These are phyloP conservation scores for Porites lobata DNA, from an alignment of 92 coral and sea anemone species.

Conservation along the genomic window DNA sequence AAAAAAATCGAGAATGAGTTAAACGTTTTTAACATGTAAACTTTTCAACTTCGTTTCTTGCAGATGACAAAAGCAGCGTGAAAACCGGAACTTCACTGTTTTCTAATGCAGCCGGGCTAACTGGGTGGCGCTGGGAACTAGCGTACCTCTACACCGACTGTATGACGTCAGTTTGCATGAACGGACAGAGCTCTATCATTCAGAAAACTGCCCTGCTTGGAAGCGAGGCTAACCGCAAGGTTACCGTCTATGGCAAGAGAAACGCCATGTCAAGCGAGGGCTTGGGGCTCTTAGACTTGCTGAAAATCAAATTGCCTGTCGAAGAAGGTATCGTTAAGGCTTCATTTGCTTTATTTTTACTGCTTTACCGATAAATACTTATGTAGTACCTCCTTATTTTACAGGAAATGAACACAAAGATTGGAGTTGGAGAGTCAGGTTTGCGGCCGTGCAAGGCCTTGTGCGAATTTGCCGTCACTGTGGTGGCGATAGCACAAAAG, in stretches of 20 bases:
- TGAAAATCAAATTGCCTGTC: constrained; percentile 75
- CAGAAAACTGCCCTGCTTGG: constrained; percentile 94
- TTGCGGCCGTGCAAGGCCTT: constrained; percentile 98
- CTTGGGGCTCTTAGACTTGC: constrained; percentile 78
- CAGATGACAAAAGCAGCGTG: constrained; percentile 49
- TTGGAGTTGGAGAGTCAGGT: constrained; percentile 96
- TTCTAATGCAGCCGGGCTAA: constrained; percentile 68
- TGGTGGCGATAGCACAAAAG: constrained; percentile 83
- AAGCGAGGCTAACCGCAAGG: constrained; percentile 75
- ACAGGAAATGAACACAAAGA: constrained; percentile 48
- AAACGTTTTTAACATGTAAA: background rate
- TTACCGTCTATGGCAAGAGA: constrained; percentile 63
- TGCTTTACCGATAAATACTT: background rate
- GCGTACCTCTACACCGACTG: constrained; percentile 91
- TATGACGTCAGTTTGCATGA: constrained; percentile 88
- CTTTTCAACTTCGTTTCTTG: background rate
- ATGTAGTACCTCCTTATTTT: background rate
- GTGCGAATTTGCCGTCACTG: constrained; percentile 92
- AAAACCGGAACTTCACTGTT: constrained; percentile 75
- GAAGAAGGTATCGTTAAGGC: constrained; percentile 55
- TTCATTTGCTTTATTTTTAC: too few relatives aligned
- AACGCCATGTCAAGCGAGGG: constrained; percentile 57
- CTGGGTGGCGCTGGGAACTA: constrained; percentile 98
- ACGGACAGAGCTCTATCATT: constrained; percentile 88
- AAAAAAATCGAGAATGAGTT: background rate